Base-by-base conservation (phyloP, 2,888 invertebrate species). In the Cynaeus angustus region DNA sequence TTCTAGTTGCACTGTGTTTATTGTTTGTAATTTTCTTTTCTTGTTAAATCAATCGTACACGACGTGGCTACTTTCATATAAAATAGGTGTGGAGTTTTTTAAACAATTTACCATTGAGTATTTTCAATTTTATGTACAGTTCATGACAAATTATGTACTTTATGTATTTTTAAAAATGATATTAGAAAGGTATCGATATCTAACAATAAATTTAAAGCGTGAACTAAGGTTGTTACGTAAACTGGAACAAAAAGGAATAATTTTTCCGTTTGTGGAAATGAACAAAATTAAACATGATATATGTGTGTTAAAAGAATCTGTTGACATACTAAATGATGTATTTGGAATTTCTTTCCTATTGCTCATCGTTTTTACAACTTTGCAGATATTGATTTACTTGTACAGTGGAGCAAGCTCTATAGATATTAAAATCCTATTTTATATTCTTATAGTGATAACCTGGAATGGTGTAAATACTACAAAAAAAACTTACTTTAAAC, bases 331-430 rank as follows among this genome's bases (percentile, higher is more conserved):
- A 3, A 56, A 56, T 28, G n/a, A 84, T 83, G 1, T 79, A 80
- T 10, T 75, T 85, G 50, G 85, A 82, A 7, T 83, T 75, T 78
- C 0, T 2, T n/a, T 43, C 6, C 8, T 43, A 1, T 43, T 56
- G 10, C 8, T 28, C 2, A 43, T 56, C 9, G 26, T 38, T 10
- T 56, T 38, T 8, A 38, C 43, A 21, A 28, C 14, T 4, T 12
- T 56, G 10, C 56, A 56, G 10, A 56, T 43, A 9, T 16, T 46
- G 16, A 6, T 16, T 8, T 46, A 41, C 10, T 33, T 33, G 33
- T 7, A 33, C 33, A 33, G 33, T n/a, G 33, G 3, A 33, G n/a
- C 9, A 2, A 2, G 33, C n/a, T 33, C 33, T 33, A 6, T n/a
- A 6, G n/a, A 33, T n/a, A 33, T 33, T n/a, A 33, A 1, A 2